Conservation (phyloP, 2,888 invertebrate genomes). For the Drepana falcataria region DNA sequence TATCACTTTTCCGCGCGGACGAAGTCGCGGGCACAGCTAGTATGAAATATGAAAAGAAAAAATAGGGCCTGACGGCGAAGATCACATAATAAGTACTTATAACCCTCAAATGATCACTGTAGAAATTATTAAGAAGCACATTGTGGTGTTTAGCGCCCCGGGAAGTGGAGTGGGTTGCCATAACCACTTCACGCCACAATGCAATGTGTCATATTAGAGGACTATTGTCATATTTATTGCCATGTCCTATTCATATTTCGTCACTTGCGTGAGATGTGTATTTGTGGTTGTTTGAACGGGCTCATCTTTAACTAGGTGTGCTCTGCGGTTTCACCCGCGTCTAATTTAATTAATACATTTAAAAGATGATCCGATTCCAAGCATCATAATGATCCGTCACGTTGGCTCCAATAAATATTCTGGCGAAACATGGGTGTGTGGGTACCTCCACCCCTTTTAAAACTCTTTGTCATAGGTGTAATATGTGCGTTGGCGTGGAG, state of each 20-base stretch:
- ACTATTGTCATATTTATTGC: constrained; percentile 3
- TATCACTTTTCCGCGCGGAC: too few relatives aligned
- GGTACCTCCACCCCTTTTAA: too few relatives aligned
- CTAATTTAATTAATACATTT: background rate
- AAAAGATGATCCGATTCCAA: too few relatives aligned
- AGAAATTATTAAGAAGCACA: constrained; percentile 38
- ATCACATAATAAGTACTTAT: constrained; percentile 40
- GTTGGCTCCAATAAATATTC: too few relatives aligned
- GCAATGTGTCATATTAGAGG: constrained; percentile 51
- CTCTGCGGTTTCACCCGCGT: background rate
- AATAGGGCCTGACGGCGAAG: constrained; percentile 6
- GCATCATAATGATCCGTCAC: too few relatives aligned
- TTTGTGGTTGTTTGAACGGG: background rate
- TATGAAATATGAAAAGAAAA: background rate
- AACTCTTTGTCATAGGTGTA: too few relatives aligned
- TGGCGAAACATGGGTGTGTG: too few relatives aligned
- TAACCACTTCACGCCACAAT: constrained; percentile 60
- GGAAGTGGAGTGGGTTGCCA: constrained; percentile 41
- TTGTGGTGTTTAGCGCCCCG: constrained; percentile 30
- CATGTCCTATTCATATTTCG: background rate
- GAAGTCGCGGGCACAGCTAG: too few relatives aligned
- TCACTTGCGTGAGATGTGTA: background rate
- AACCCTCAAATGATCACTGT: constrained; percentile 38
- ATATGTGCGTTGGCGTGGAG: too few relatives aligned
- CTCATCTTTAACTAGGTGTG: too few relatives aligned